phyloP scores from a whole-genome alignment of 2,113 vertebrate genomes.

The Diglossa brunneiventris region DNA sequence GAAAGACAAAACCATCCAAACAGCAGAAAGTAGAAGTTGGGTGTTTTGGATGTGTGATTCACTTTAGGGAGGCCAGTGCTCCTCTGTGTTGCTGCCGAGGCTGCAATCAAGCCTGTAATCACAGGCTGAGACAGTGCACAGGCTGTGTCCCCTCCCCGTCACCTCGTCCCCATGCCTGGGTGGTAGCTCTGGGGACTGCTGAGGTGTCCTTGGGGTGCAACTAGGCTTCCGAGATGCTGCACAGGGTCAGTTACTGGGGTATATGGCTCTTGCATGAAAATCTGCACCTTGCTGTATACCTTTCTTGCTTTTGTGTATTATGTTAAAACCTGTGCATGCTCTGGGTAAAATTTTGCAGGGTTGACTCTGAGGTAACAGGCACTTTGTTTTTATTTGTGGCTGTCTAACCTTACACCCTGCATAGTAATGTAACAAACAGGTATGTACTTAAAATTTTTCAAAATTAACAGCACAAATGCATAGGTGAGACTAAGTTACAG shows the following conservation, averaged over 20 bases:
- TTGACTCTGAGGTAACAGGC: neutral
- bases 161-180: neutral
- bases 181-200: neutral
- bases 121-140: neutral
- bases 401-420: neutral
- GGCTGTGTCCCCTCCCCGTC: neutral
- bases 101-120: neutral
- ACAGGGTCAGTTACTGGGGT: neutral
- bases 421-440: neutral
- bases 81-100: neutral
- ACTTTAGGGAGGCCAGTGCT: neutral
- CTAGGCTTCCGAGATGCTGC: neutral
- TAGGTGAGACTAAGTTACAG: neutral
- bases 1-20: neutral
- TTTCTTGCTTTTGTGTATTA: neutral
- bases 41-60: neutral
- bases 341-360: neutral
- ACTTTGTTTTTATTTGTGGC: neutral
- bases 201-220: rapidly evolving
- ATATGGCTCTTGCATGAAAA: neutral
- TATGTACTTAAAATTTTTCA: neutral
- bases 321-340: neutral
- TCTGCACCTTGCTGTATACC: neutral
- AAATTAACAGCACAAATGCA: neutral
- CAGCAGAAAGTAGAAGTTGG: neutral